These are phyloP conservation scores for Planococcus citri DNA, from an alignment of 1,140 invertebrate genomes.

Conservation along the genomic window DNA sequence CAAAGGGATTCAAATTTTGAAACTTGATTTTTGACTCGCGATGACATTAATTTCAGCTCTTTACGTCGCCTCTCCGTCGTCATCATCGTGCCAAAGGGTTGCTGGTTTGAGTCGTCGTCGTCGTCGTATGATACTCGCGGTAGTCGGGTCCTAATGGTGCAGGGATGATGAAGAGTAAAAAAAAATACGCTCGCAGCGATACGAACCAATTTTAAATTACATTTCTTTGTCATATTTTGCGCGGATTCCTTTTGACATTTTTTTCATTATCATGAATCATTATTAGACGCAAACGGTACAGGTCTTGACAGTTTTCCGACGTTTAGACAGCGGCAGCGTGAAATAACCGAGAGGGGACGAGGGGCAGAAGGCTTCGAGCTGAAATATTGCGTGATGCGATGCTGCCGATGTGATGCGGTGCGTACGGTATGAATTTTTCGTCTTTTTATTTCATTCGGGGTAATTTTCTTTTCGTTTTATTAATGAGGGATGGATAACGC, in stretches of 20 bases:
- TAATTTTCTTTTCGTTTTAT: no score
- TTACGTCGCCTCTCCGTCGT: no score
- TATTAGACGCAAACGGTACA: not conserved
- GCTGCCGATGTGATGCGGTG: no score
- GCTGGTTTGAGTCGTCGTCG: no score
- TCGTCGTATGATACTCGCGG: no score
- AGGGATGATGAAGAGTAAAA: no score
- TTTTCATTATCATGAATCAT: conserved; percentile 8
- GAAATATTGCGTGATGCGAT: not conserved
- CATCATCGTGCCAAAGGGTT: no score
- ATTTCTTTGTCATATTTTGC: not conserved
- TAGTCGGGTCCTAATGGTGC: no score
- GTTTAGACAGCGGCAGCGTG: not conserved
- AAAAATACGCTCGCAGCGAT: not conserved
- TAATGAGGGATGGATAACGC: no score
- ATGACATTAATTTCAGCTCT: conserved; percentile 4
- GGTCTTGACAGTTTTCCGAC: not conserved
- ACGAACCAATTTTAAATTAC: conserved; percentile 7
- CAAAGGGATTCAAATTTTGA: conserved; percentile 5
- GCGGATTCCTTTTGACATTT: conserved; percentile 6
- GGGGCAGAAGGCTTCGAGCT: not conserved
- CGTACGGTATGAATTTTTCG: no score
- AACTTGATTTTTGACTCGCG: conserved; percentile 1
- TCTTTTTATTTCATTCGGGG: no score
- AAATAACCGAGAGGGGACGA: not conserved